Percentiles rank a stretch among this genome's conserved stretches.
phyloP scores from a whole-genome alignment of 2,113 vertebrate species.

The Myotis davidii region DNA sequence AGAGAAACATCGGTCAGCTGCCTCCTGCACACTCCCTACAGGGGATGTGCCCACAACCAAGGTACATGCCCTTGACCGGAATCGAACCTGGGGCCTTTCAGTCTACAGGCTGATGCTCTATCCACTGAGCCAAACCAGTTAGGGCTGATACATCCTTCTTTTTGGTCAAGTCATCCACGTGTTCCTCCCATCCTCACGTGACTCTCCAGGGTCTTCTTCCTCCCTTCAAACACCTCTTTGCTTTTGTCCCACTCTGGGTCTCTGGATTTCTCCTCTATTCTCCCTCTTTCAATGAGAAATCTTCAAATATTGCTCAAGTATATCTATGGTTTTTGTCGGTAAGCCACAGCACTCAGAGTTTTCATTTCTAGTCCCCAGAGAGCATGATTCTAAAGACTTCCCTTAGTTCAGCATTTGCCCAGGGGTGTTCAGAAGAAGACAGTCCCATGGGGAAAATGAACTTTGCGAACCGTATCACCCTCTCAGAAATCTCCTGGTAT shows the following conservation, averaged over 20 bases:
- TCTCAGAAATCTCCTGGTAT: background rate
- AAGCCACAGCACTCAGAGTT: background rate
- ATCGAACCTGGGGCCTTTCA: too few relatives aligned
- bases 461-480: background rate
- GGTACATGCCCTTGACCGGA: too few relatives aligned
- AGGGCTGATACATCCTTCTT: too few relatives aligned
- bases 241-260: background rate
- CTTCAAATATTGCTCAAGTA: too few relatives aligned
- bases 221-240: background rate
- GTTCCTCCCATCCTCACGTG: background rate
- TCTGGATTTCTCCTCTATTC: background rate
- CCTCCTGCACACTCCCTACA: too few relatives aligned
- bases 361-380: background rate
- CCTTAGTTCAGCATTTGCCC: slow-evolving; percentile 22
- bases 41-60: too few relatives aligned
- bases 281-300: too few relatives aligned
- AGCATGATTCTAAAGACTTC: background rate
- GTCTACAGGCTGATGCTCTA: too few relatives aligned
- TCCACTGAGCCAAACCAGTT: too few relatives aligned
- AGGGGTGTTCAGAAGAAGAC: background rate
- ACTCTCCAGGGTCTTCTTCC: background rate
- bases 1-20: too few relatives aligned
- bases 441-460: background rate
- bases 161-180: too few relatives aligned
- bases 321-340: too few relatives aligned